phyloP scores from a whole-genome alignment of 2,888 invertebrate species.

The Zele albiditarsus region DNA sequence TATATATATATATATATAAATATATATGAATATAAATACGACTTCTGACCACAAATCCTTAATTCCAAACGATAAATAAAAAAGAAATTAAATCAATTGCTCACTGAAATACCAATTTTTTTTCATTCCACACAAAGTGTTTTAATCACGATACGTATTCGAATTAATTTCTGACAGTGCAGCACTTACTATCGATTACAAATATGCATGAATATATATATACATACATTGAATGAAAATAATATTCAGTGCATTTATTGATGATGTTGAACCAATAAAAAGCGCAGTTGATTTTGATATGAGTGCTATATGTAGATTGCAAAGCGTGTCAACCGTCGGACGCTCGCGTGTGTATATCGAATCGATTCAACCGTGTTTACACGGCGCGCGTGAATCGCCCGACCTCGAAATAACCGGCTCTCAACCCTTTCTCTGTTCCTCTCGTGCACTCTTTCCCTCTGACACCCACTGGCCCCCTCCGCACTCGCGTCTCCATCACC shows the following conservation, averaged over 20 bases:
- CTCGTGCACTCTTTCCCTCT: conserved; percentile 42
- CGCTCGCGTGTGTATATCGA: conserved; percentile 35
- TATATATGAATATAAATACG: conserved; percentile 25
- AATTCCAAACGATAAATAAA: neutral
- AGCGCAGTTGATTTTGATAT: conserved; percentile 24
- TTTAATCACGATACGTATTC: neutral
- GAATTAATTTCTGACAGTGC: neutral
- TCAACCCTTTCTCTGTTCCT: conserved; percentile 45
- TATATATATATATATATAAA: conserved; percentile 28
- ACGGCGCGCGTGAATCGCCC: conserved; percentile 38
- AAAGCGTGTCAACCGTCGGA: conserved; percentile 31
- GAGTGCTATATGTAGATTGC: neutral
- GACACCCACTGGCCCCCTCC: conserved; percentile 29
- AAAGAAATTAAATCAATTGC: neutral
- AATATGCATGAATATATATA: neutral
- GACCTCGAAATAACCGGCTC: conserved; percentile 39
- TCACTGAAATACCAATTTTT: neutral
- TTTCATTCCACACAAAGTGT: neutral
- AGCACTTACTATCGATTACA: neutral
- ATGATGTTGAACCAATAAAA: conserved; percentile 31
- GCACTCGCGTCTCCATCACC: neutral
- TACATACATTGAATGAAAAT: neutral
- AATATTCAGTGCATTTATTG: neutral
- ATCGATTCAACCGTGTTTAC: conserved; percentile 37
- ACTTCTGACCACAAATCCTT: conserved; percentile 25